Evolutionary conservation across 2,888 invertebrate species (phyloP), one percentile per base, ranked within the genome.

Genomic region (Lithophane leautieri): DNA sequence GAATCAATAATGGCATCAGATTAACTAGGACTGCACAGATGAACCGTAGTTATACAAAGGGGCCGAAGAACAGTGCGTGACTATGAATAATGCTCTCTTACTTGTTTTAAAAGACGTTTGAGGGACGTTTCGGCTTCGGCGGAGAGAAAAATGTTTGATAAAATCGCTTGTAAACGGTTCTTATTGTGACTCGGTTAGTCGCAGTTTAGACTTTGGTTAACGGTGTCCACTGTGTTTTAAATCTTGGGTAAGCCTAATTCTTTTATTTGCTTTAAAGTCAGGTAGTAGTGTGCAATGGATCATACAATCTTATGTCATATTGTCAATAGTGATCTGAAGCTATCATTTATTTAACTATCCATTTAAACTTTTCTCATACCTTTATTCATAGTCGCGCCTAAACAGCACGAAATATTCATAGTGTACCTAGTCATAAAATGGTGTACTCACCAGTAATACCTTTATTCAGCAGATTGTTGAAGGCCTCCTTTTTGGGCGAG

Each of bases 401-500:
- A 52, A 2, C 19, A 25, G 1, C 14, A 12, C 14, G 4, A 40
- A n/a, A 70, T 70, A 54, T 62, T 25, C 22, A 61, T 63, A 69
- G 63, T 19, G n/a, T n/a, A n/a, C n/a, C 22, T 9, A 40, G 42
- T 63, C 25, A 85, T 28, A 75, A 73, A 77, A 70, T 78, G 71
- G 69, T 88, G 70, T 67, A 95, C 97, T 97, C 90, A 97, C 97
- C 97, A 89, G 97, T 94, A 81, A 97, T 95, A 77, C 97, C 96
- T 92, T 97, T 97, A 90, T 97, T 97, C 82, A 97, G 96, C 40
- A 96, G 88, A 83, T 95, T 94, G 79, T 96, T 96, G 87, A 97
- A 97, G 87, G 97, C 97, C 90, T 98, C 98, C 92, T 97, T 97
- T 89, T 98, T 98, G 68, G 97, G 96, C 12, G 97, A 97, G 50